Evolutionary conservation across 2,888 invertebrate genomes (phyloP).

Genomic region (Latheticus oryzae): DNA sequence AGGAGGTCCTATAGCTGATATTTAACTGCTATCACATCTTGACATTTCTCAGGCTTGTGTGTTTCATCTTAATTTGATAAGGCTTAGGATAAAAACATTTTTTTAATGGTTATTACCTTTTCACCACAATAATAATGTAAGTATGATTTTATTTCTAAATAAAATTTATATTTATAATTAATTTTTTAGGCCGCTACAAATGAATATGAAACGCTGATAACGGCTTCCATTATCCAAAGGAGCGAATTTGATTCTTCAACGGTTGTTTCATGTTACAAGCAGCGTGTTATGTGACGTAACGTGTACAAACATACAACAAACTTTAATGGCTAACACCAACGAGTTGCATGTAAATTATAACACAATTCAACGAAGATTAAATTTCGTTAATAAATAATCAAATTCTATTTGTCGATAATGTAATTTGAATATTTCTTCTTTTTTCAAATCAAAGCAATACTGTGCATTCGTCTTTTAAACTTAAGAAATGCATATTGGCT

Average conservation of each 20-base stretch:
- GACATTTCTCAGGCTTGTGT: conserved; percentile 61
- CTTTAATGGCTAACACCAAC: conserved; percentile 33
- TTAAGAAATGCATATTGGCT: conserved; percentile 33
- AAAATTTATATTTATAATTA: conserved; percentile 35
- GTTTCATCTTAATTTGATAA: conserved; percentile 58
- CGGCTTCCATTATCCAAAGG: conserved; percentile 42
- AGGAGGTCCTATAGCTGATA: conserved; percentile 76
- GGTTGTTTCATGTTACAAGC: conserved; percentile 39
- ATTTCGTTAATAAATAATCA: conserved; percentile 17
- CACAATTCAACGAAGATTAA: conserved; percentile 37
- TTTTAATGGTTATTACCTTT: conserved; percentile 47
- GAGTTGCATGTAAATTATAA: conserved; percentile 34
- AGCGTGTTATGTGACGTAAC: conserved; percentile 41
- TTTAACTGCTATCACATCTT: conserved; percentile 58
- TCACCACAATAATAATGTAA: conserved; percentile 46
- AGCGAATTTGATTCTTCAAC: conserved; percentile 42
- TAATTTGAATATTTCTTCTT: conserved; percentile 13
- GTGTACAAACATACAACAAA: conserved; percentile 35
- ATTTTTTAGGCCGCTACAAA: conserved; percentile 43
- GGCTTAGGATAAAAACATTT: conserved; percentile 52
- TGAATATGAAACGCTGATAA: conserved; percentile 42
- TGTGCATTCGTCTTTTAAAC: conserved; percentile 27
- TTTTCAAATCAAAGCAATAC: conserved; percentile 33
- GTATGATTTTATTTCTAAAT: conserved; percentile 42
- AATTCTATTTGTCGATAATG: conserved; percentile 12